Percentiles rank a stretch among this genome's conserved stretches.
Conservation (phyloP, 2,888 invertebrate species). For the Xanthorhoe spadicearia region DNA sequence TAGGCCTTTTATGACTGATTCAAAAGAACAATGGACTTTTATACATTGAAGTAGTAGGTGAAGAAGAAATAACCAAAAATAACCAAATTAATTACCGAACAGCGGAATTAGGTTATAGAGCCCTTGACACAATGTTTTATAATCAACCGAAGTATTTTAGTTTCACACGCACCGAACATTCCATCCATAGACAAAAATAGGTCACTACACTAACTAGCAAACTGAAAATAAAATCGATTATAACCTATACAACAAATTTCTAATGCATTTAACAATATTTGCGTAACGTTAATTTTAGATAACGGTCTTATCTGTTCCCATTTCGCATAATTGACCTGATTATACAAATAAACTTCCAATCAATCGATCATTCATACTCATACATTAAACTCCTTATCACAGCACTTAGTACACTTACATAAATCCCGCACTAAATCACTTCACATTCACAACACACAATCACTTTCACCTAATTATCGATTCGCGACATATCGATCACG, state of each 20-base stretch:
- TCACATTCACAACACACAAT: constrained; percentile 38
- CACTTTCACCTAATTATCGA: constrained; percentile 42
- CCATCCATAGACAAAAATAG: constrained; percentile 17
- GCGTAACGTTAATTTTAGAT: not conserved
- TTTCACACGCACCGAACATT: constrained; percentile 24
- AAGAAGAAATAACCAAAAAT: constrained; percentile 13
- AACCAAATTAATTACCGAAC: constrained; percentile 57
- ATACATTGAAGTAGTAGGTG: not conserved
- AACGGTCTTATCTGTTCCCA: not conserved
- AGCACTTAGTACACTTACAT: constrained; percentile 32
- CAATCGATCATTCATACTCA: constrained; percentile 20
- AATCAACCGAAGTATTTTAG: constrained; percentile 28
- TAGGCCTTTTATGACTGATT: no score
- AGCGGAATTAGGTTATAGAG: constrained; percentile 63
- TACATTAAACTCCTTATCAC: constrained; percentile 15
- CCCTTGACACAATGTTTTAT: constrained; percentile 65
- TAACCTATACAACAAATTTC: not conserved
- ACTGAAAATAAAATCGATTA: not conserved
- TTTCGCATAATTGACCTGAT: constrained; percentile 11
- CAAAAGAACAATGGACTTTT: not conserved
- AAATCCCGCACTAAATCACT: constrained; percentile 33
- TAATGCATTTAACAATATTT: not conserved
- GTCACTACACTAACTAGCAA: not conserved
- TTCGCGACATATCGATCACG: constrained; percentile 29
- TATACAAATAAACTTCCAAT: constrained; percentile 10